Conservation (phyloP, 2,797 vertebrate genomes). For the Pagetopsis macropterus region DNA sequence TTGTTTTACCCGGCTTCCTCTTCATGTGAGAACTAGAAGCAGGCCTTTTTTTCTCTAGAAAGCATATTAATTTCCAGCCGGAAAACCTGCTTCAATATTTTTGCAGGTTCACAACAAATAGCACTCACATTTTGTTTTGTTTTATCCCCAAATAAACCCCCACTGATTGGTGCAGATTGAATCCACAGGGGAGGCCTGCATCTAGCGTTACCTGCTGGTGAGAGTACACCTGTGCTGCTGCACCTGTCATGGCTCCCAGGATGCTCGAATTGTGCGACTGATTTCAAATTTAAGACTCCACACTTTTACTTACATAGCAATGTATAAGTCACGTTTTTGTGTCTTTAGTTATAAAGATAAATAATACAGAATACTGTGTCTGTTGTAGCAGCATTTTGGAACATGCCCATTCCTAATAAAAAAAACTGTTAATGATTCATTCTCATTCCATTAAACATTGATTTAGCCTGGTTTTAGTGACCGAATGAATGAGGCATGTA, state of each 20-base stretch:
- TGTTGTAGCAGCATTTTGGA: background rate
- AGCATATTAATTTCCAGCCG: background rate
- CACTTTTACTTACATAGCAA: background rate
- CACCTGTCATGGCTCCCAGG: constrained; percentile 61
- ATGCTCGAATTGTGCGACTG: background rate
- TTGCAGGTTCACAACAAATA: background rate
- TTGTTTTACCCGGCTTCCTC: constrained; percentile 17
- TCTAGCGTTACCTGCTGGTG: constrained; percentile 1
- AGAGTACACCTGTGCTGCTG: constrained; percentile 59
- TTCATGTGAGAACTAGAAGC: constrained; percentile 20
- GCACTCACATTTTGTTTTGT: fast-evolving
- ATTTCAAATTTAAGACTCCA: background rate
- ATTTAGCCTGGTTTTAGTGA: background rate
- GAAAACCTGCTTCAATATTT: background rate
- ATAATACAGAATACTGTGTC: too few relatives aligned
- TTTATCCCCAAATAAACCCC: background rate
- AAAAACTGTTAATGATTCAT: background rate
- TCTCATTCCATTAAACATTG: background rate
- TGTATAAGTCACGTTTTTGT: too few relatives aligned
- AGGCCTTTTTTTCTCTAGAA: constrained; percentile 33
- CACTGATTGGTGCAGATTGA: background rate
- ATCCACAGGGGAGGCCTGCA: background rate
- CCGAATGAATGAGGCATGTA: background rate
- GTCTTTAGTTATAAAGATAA: too few relatives aligned
- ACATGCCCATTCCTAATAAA: background rate